These are phyloP conservation scores for Eupeodes luniger DNA, from an alignment of 2,888 invertebrate genomes.

Conservation along the genomic window DNA sequence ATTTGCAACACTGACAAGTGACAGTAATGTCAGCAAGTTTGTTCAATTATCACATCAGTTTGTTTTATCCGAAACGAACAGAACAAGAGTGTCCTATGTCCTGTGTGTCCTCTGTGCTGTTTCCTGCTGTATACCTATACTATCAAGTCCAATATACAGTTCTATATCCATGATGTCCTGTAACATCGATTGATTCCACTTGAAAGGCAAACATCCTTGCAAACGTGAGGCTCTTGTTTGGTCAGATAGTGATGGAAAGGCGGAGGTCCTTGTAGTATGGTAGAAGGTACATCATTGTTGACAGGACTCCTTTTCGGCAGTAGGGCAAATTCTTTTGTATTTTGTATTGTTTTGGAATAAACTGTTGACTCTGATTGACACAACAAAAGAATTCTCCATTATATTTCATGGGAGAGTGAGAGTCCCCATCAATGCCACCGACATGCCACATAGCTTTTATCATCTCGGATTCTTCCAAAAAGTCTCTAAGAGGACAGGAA, in stretches of 20 bases:
- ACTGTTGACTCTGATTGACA: slow-evolving; percentile 71
- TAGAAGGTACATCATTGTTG: background rate
- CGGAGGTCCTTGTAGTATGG: too few relatives aligned
- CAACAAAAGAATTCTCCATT: slow-evolving; percentile 52
- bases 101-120: too few relatives aligned
- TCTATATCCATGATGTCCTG: slow-evolving; percentile 9
- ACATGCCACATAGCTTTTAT: slow-evolving; percentile 19
- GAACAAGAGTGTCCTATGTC: background rate
- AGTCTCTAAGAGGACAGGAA: background rate
- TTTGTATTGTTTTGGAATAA: slow-evolving; percentile 60
- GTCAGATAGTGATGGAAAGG: slow-evolving; percentile 9
- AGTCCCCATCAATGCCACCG: slow-evolving; percentile 4
- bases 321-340: slow-evolving; percentile 51
- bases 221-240: slow-evolving; percentile 1
- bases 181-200: slow-evolving; percentile 57
- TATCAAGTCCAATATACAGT: background rate
- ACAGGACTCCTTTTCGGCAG: slow-evolving; percentile 7
- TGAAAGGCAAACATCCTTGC: slow-evolving; percentile 33
- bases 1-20: slow-evolving; percentile 50
- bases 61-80: slow-evolving; percentile 24
- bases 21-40: slow-evolving; percentile 58
- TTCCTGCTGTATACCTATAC: background rate
- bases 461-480: slow-evolving; percentile 24
- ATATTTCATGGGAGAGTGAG: background rate
- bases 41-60: slow-evolving; percentile 61